phyloP scores from a whole-genome alignment of 2,113 vertebrate species.

The Phylloscopus whistleri region DNA sequence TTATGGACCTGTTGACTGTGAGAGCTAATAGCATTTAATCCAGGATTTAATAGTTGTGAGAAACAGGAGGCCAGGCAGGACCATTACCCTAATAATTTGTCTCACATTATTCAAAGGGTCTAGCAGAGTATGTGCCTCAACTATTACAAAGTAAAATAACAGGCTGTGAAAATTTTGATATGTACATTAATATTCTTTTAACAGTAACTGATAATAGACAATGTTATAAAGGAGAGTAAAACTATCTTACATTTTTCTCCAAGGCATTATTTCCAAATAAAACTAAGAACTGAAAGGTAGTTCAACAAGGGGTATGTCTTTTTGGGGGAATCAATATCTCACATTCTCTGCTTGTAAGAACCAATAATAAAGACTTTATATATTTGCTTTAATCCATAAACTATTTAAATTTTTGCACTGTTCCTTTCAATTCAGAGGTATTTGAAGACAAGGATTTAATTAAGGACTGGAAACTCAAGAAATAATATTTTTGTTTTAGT shows the following conservation, averaged over 20 bases:
- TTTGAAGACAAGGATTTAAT: not conserved
- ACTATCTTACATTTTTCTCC: not conserved
- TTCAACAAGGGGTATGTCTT: not conserved
- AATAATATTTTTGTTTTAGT: not conserved
- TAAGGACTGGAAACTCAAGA: not conserved
- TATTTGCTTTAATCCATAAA: not conserved
- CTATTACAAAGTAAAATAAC: not conserved
- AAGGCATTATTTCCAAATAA: not conserved
- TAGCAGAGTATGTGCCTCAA: not conserved
- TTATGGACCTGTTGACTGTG: conserved; percentile 46
- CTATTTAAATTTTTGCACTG: not conserved
- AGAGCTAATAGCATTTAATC: conserved; percentile 49
- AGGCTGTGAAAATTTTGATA: not conserved
- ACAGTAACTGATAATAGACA: not conserved
- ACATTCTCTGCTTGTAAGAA: not conserved
- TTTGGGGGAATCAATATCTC: not conserved
- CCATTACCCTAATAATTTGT: not conserved
- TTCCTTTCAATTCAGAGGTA: not conserved
- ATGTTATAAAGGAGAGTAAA: not conserved
- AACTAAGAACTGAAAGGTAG: not conserved
- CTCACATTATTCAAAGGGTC: not conserved
- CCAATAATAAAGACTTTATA: not conserved
- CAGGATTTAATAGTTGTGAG: conserved; percentile 30
- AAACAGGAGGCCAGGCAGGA: conserved; percentile 7
- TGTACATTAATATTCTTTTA: not conserved